phyloP scores from a whole-genome alignment of 1,140 invertebrate species.

The Plodia interpunctella region DNA sequence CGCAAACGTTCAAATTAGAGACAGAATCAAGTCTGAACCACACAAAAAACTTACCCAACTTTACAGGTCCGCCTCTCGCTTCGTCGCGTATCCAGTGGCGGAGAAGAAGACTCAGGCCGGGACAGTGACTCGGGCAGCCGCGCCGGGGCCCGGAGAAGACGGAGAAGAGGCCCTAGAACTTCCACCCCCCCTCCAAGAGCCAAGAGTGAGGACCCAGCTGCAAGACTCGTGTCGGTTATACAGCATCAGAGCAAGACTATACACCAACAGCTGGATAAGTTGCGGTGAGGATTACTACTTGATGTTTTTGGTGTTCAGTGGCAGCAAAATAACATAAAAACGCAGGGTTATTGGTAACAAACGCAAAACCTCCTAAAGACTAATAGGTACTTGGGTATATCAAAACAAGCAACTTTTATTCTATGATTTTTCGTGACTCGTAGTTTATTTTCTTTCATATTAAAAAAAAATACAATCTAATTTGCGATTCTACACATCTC shows the following conservation, averaged over 20 bases:
- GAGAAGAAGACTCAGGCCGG: conserved; percentile 64
- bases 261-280: conserved; percentile 82
- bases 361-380: no score
- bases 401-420: no score
- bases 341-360: no score
- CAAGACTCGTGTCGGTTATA: conserved; percentile 85
- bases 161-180: conserved; percentile 37
- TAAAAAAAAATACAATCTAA: no score
- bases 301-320: no score
- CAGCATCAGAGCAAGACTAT: conserved; percentile 90
- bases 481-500: no score
- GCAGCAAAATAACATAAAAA: no score
- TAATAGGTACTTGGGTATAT: no score
- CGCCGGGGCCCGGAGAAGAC: conserved; percentile 36
- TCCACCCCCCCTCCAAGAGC: conserved; percentile 52
- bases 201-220: conserved; percentile 77
- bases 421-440: no score
- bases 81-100: conserved; percentile 58
- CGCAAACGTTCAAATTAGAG: no score
- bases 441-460: no score
- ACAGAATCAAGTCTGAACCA: no score
- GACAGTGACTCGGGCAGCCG: conserved; percentile 61
- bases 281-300: conserved; percentile 67
- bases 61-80: conserved; percentile 59
- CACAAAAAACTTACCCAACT: background rate